A percentile compares a stretch with the other conserved stretches of the same genome.
Evolutionary conservation across 2,797 vertebrate species (phyloP).

Genomic region (Brachymystax lenok): DNA sequence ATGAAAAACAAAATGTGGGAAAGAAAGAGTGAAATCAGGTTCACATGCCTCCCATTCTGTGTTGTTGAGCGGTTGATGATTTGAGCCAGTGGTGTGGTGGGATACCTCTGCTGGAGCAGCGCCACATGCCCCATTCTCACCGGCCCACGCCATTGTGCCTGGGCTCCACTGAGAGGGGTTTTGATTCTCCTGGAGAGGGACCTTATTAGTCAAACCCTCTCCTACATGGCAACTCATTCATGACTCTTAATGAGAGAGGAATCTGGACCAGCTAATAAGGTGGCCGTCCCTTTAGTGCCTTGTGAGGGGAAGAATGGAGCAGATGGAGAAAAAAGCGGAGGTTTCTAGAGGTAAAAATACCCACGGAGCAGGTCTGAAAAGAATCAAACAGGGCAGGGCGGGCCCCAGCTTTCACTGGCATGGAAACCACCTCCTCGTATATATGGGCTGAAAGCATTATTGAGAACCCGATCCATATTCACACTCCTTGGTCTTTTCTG

Average conservation of each 20-base stretch:
- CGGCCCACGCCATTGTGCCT: background rate
- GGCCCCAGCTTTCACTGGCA: conserved; percentile 1
- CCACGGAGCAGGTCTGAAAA: conserved; percentile 12
- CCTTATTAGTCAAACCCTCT: conserved; percentile 33
- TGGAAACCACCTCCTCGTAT: conserved; percentile 13
- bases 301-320: background rate
- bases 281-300: background rate
- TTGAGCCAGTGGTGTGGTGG: conserved; percentile 1
- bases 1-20: conserved; percentile 3
- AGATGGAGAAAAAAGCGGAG: background rate
- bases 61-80: background rate
- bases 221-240: conserved; percentile 21
- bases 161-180: conserved; percentile 12
- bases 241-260: conserved; percentile 16
- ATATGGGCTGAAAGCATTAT: conserved; percentile 13
- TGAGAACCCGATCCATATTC: conserved; percentile 13
- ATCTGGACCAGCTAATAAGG: conserved; percentile 29
- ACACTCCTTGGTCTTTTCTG: conserved; percentile 15
- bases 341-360: conserved; percentile 9
- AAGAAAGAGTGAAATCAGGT: conserved; percentile 5
- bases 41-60: conserved; percentile 1
- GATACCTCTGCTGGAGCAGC: background rate
- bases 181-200: conserved; percentile 30
- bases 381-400: background rate
- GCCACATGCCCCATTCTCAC: background rate